Evolutionary conservation across 2,797 vertebrate species (phyloP), one percentile per base, ranked within the genome.

Genomic region (Malurus splendens): DNA sequence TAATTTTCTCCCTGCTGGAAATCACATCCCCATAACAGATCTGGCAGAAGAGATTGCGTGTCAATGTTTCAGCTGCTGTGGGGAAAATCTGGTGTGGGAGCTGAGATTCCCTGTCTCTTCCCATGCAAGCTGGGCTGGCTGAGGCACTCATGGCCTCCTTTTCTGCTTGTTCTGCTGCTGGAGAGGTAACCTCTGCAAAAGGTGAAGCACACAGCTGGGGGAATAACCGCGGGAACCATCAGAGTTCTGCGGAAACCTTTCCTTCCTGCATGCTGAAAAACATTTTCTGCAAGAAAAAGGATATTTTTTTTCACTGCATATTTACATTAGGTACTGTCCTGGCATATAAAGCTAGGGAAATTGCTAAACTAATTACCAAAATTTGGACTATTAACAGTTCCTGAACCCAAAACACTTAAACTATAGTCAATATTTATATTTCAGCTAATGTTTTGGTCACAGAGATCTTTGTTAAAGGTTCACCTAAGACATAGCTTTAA

Each of bases 1-100:
- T 82, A 78, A 87, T 89, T 91, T 92, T 85, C 47, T 90, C 66
- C 18, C 59, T 90, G 41, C 44, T 83, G 87, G 76, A 81, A 80
- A 45, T 45, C 1, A 1, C 5, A 2, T 75, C 4, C 2, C 62
- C 22, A 1, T 66, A 71, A 36, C 25, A 28, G 60, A 66, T 33
- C 51, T 90, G 85, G 87, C 73, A 70, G 85, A 83, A 87, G 50
- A 60, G 73, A 89, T 66, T 0, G 3, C 0, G 1, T 83, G 73
- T 87, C 85, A 73, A 33, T 0, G 4, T 33, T 86, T 78, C 8
- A 30, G 79, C 84, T 74, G 62, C 90, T 81, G 59, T 44, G 2
- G 80, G 89, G 51, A 13, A 38, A 48, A 52, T 24, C 78, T 85
- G 28, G 8, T 48, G 73, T 32, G 41, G 62, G 60, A 68, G 38